phyloP scores from a whole-genome alignment of 2,888 invertebrate genomes.

The Bellardia pandia region DNA sequence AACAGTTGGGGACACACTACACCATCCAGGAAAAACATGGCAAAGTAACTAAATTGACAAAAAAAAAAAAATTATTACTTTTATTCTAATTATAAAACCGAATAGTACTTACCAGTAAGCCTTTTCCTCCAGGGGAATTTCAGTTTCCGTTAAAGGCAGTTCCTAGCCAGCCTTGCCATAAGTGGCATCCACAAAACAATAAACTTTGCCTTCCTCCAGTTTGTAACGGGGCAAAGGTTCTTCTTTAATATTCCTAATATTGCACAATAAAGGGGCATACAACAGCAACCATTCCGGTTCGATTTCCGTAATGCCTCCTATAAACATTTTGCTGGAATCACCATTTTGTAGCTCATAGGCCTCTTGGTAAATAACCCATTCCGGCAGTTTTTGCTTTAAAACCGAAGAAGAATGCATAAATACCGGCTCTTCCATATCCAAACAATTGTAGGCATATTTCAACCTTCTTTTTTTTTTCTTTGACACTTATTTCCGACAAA shows the following conservation, averaged over 20 bases:
- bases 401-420: slow-evolving; percentile 87
- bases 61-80: not conserved
- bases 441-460: too few species aligned
- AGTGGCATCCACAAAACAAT: slow-evolving; percentile 91
- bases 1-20: slow-evolving; percentile 89
- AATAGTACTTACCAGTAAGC: slow-evolving; percentile 83
- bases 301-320: slow-evolving; percentile 93
- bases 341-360: slow-evolving; percentile 89
- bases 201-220: slow-evolving; percentile 88
- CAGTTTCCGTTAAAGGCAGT: slow-evolving; percentile 90
- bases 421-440: too few species aligned
- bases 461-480: too few species aligned
- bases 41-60: slow-evolving; percentile 92
- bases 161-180: slow-evolving; percentile 93
- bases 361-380: slow-evolving; percentile 97
- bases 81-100: not conserved
- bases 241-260: slow-evolving; percentile 85
- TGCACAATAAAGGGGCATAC: slow-evolving; percentile 91
- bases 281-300: slow-evolving; percentile 96
- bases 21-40: slow-evolving; percentile 93
- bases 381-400: slow-evolving; percentile 89
- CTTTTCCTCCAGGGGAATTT: slow-evolving; percentile 89
- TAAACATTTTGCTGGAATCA: slow-evolving; percentile 89
- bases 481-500: too few species aligned
- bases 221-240: slow-evolving; percentile 91